These are phyloP conservation scores for Seira ritae DNA, from an alignment of 2,888 invertebrate species.

Conservation along the genomic window DNA sequence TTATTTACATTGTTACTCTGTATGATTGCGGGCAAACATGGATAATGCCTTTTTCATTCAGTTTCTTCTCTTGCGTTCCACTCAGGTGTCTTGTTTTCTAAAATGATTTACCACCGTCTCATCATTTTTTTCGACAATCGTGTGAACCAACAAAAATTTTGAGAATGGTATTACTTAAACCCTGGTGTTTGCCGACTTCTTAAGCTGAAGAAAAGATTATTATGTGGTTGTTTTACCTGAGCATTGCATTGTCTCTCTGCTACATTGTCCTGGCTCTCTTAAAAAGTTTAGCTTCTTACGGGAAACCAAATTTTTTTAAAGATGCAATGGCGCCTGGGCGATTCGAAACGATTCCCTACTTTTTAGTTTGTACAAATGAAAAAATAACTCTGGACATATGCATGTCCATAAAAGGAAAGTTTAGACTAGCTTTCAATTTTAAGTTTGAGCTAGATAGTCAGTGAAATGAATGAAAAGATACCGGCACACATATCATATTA, in stretches of 20 bases:
- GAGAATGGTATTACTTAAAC: background rate
- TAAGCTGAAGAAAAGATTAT: background rate
- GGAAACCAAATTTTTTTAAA: no score
- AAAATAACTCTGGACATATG: no score
- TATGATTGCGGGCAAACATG: conserved; percentile 62
- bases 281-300: no score
- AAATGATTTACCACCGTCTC: conserved; percentile 58
- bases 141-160: conserved; percentile 55
- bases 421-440: background rate
- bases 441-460: background rate
- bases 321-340: no score
- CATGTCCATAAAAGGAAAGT: background rate
- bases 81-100: conserved; percentile 46
- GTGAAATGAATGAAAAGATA: background rate
- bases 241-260: background rate
- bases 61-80: background rate
- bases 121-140: conserved; percentile 55
- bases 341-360: no score
- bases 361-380: no score
- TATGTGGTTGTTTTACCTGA: background rate
- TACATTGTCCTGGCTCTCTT: no score
- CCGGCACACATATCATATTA: conserved; percentile 1
- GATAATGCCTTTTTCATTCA: conserved; percentile 56
- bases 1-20: conserved; percentile 58
- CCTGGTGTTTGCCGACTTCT: background rate